Percentiles rank a stretch among this genome's conserved stretches.
Evolutionary conservation across 2,888 invertebrate species (phyloP).

Genomic region (Scelioninae gen. 1): DNA sequence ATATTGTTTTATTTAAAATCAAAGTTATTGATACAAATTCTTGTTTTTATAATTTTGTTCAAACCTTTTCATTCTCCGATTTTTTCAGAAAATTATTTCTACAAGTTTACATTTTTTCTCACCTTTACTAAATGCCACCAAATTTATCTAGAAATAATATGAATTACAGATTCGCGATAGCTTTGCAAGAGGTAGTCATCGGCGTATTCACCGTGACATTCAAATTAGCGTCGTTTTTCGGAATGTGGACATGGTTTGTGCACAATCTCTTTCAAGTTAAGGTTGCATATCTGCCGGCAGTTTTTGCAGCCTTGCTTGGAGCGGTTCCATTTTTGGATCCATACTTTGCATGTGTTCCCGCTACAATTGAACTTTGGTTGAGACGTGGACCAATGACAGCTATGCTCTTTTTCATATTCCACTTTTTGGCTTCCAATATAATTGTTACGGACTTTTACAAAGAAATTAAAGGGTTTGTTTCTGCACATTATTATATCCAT

Average conservation of each 20-base stretch:
- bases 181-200: constrained; percentile 94
- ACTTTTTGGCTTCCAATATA: constrained; percentile 95
- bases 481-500: no score
- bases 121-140: no score
- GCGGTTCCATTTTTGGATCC: constrained; percentile 98
- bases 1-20: no score
- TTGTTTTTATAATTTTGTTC: no score
- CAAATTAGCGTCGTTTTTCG: constrained; percentile 98
- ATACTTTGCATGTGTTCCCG: constrained; percentile 97
- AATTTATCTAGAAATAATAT: background rate
- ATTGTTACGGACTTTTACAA: constrained; percentile 98
- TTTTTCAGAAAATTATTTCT: no score
- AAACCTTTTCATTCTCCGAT: no score
- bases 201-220: constrained; percentile 98
- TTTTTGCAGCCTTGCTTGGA: constrained; percentile 95
- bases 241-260: constrained; percentile 98
- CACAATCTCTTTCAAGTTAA: constrained; percentile 97
- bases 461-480: constrained; percentile 99
- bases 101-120: no score
- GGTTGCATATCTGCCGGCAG: constrained; percentile 98
- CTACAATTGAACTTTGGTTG: constrained; percentile 97
- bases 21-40: no score
- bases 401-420: constrained; percentile 91
- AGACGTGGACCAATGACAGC: constrained; percentile 94
- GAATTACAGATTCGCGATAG: constrained; percentile 89